Percentiles rank a stretch among this genome's conserved stretches.
phyloP scores from a whole-genome alignment of 2,113 vertebrate genomes.

The Mustelus asterias region DNA sequence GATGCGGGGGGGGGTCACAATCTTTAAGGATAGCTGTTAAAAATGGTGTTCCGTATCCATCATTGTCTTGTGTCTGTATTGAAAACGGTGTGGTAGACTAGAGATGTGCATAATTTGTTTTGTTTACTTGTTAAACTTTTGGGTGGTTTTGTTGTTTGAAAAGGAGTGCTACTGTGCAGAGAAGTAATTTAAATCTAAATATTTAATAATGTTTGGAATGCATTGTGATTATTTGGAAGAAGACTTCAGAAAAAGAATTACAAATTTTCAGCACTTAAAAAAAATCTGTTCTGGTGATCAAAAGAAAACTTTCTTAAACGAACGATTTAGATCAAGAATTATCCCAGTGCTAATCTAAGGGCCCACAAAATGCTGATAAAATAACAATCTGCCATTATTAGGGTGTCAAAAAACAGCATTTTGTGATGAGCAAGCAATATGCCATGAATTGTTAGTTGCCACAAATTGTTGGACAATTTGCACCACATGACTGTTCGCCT shows the following conservation, averaged over 20 bases:
- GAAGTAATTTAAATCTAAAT: not conserved
- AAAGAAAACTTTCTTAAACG: not conserved
- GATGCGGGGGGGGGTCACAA: not conserved
- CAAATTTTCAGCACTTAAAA: not conserved
- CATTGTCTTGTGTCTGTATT: not conserved
- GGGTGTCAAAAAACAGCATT: not conserved
- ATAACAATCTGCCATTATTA: not conserved
- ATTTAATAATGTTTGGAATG: not conserved
- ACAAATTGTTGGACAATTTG: not conserved
- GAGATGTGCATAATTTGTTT: not conserved
- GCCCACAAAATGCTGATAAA: not conserved
- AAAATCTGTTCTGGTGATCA: not conserved
- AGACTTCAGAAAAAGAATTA: not conserved
- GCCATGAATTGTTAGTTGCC: too few relatives aligned
- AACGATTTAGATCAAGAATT: not conserved
- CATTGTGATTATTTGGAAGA: not conserved
- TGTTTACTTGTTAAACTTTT: not conserved
- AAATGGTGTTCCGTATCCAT: not conserved
- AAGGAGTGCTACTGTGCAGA: not conserved
- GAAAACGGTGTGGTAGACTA: not conserved
- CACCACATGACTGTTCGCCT: too few relatives aligned
- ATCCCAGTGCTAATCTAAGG: not conserved
- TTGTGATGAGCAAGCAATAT: too few relatives aligned
- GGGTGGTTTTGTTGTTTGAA: not conserved
- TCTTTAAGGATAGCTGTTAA: not conserved